Evolutionary conservation across 2,888 invertebrate species (phyloP).

Genomic region (Allacma fusca): DNA sequence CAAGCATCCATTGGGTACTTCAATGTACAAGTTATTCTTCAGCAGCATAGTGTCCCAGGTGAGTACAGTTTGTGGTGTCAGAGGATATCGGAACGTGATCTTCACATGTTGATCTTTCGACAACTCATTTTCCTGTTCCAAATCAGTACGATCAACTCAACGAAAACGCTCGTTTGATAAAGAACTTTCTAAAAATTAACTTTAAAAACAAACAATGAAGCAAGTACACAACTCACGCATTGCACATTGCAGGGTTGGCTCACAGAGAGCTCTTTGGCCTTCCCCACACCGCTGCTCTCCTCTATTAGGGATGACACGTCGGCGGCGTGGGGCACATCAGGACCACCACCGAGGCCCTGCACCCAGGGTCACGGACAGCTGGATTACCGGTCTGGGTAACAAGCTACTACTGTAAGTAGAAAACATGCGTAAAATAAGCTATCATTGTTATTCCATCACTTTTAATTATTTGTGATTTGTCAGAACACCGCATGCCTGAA

Average conservation of each 20-base stretch:
- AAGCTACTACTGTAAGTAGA: slow-evolving; percentile 41
- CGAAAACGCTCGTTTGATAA: neutral
- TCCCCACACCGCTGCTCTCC: slow-evolving; percentile 78
- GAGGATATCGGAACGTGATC: slow-evolving; percentile 78
- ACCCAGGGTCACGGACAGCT: slow-evolving; percentile 80
- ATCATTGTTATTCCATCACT: too few species aligned
- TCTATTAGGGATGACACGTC: slow-evolving; percentile 70
- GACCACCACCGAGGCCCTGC: slow-evolving; percentile 99
- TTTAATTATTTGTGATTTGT: too few species aligned
- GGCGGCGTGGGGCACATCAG: slow-evolving; percentile 97
- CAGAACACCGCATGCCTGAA: too few species aligned
- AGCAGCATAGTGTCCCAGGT: slow-evolving; percentile 86
- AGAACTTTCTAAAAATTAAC: neutral
- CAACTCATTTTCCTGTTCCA: slow-evolving; percentile 54
- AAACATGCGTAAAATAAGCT: slow-evolving; percentile 21
- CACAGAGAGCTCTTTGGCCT: slow-evolving; percentile 75
- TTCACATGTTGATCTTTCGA: slow-evolving; percentile 72
- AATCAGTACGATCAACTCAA: neutral
- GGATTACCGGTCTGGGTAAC: slow-evolving; percentile 44
- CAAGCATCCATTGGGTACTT: slow-evolving; percentile 83
- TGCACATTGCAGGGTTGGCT: slow-evolving; percentile 64
- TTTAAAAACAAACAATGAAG: neutral
- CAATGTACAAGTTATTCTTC: slow-evolving; percentile 84
- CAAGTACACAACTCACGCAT: slow-evolving; percentile 63
- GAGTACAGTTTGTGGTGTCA: slow-evolving; percentile 79